Base-by-base conservation (phyloP, 1,140 invertebrate genomes). In the Gonioctena quinquepunctata region DNA sequence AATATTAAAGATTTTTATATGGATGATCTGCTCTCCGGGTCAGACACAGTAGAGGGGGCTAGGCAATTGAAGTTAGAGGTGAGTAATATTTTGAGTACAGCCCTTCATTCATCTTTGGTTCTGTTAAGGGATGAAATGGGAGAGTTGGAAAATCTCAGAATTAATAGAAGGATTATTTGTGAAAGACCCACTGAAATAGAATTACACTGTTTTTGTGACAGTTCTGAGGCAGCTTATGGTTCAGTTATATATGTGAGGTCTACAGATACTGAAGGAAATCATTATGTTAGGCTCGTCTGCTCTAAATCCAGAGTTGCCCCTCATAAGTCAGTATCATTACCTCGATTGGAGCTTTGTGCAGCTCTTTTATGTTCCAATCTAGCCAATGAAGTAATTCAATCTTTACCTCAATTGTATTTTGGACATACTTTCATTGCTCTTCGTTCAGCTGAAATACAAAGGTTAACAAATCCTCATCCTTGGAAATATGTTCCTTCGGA, bases 11-110 rank as follows among this genome's bases (percentile, higher is more conserved):
- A n/a, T 13, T 18, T n/a, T 49, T 2, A 18, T 18, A 3, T n/a
- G 19, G 48, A 7, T 49, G 2, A n/a, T 49, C 7, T 13, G 19
- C 18, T 18, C 48, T 2, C 18, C 18, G 19, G 48, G 48, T 2
- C 7, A n/a, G 3, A 49, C 7, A 49, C 18, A 2, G 19, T 49
- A 18, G 13, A 49, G 19, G 48, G 19, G 2, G 19, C 18, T 6
- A n/a, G 48, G 48, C 13, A 49, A 7, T 2, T n/a, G 19, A 49
- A 49, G 19, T 49, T 49, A 49, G 48, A 49, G 3, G 13, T 13
- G 48, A 18, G 19, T 49, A 49, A 49, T n/a, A 13, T n/a, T n/a
- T 3, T 49, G 65, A 13, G 76, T 73, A 5, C 50, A 69, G 13
- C 13, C 7, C 13, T 49, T 49, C 19, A n/a, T n/a, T n/a, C 13